Evolutionary conservation across 2,888 invertebrate species (phyloP).

Genomic region (Galeopsomyia nigrocyanea): DNA sequence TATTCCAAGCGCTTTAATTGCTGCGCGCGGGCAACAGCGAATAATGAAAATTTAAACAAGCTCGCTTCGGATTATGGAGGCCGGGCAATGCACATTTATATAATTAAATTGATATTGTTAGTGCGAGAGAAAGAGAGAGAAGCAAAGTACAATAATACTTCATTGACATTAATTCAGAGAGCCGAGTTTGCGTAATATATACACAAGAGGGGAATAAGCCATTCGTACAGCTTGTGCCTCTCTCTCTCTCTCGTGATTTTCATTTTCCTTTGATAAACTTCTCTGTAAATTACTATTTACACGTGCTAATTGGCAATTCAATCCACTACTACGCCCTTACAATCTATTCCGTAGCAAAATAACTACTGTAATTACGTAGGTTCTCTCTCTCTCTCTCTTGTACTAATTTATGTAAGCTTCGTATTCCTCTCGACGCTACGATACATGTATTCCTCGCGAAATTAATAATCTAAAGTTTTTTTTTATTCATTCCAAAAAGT

Average conservation of each 20-base stretch:
- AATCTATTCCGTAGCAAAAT: constrained; percentile 40
- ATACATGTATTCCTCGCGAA: constrained; percentile 6
- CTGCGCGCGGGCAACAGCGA: no score
- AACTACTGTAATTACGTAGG: constrained; percentile 43
- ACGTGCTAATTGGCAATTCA: constrained; percentile 47
- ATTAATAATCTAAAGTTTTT: constrained; percentile 41
- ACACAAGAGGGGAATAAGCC: background rate
- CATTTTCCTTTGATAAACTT: constrained; percentile 46
- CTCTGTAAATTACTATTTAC: constrained; percentile 46
- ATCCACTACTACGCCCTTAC: constrained; percentile 39
- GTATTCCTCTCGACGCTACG: constrained; percentile 13
- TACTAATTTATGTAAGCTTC: constrained; percentile 39
- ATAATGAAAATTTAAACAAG: constrained; percentile 1
- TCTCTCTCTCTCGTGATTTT: constrained; percentile 31
- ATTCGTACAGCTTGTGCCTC: background rate
- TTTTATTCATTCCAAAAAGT: background rate
- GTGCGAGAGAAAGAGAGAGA: no score
- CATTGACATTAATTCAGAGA: constrained; percentile 17
- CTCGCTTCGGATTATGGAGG: no score
- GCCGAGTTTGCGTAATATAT: background rate
- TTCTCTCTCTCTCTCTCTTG: background rate
- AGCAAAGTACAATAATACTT: constrained; percentile 7
- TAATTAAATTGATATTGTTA: no score
- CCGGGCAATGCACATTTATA: no score
- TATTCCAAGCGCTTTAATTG: constrained; percentile 1